Evolutionary conservation across 2,888 invertebrate species (phyloP).

Genomic region (Ceraclea dissimilis): DNA sequence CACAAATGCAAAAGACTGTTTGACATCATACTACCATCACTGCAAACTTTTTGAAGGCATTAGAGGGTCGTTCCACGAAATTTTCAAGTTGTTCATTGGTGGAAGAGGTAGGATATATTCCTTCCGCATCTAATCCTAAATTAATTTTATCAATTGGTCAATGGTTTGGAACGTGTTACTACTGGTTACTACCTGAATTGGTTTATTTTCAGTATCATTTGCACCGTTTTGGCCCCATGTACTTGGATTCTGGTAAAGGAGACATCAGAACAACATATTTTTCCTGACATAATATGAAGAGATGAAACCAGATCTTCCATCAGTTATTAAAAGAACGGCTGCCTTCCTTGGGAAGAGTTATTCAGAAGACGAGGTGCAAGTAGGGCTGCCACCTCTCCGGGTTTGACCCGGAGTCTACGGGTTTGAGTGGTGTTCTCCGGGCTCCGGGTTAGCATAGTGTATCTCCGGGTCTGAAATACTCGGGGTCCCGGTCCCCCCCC

Average conservation of each 20-base stretch:
- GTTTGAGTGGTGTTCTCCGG: too few relatives aligned
- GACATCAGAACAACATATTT: conserved; percentile 30
- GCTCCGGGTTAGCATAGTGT: too few relatives aligned
- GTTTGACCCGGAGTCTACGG: too few relatives aligned
- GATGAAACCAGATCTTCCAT: conserved; percentile 38
- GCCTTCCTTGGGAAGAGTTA: conserved; percentile 44
- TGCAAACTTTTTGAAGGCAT: conserved; percentile 52
- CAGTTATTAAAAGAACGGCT: conserved; percentile 43
- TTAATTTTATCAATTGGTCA: too few relatives aligned
- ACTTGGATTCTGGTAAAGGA: conserved; percentile 30
- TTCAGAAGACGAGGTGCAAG: conserved; percentile 35
- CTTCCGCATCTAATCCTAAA: too few relatives aligned
- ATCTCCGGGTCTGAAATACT: too few relatives aligned
- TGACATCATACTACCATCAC: conserved; percentile 63
- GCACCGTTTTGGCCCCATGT: conserved; percentile 33
- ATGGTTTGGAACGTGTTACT: too few relatives aligned
- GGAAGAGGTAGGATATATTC: conserved; percentile 49
- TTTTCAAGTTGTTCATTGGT: conserved; percentile 53
- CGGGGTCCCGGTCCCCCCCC: too few relatives aligned
- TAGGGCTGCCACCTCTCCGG: too few relatives aligned
- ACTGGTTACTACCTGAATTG: too few relatives aligned
- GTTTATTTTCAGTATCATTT: conserved; percentile 29
- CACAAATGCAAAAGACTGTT: conserved; percentile 65
- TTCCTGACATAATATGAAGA: conserved; percentile 34
- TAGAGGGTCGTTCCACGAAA: conserved; percentile 47